phyloP scores from a whole-genome alignment of 2,113 vertebrate species.

The Xyliphius kryptos region DNA sequence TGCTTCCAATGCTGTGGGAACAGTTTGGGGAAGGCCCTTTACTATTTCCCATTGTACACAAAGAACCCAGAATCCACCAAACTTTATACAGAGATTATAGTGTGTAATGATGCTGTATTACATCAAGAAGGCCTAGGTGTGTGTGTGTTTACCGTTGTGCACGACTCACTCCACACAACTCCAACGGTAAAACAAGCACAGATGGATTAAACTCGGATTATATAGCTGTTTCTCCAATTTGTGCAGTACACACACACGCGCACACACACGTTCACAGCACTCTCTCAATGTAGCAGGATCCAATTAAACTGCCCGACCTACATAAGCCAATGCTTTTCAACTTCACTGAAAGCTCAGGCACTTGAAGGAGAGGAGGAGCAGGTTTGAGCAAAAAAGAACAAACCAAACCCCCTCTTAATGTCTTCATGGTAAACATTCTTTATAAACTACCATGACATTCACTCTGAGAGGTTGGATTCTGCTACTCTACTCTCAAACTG shows the following conservation, averaged over 20 bases:
- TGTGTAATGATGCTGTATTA: too few relatives aligned
- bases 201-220: conserved; percentile 21
- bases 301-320: conserved; percentile 42
- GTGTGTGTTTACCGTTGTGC: conserved; percentile 2
- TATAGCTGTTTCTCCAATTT: conserved; percentile 29
- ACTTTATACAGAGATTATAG: too few relatives aligned
- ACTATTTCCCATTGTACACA: too few relatives aligned
- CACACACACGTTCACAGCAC: conserved; percentile 26
- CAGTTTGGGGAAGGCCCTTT: too few relatives aligned
- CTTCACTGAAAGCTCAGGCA: background rate
- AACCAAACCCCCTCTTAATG: conserved; percentile 2
- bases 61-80: too few relatives aligned
- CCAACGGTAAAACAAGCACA: conserved; percentile 5
- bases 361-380: background rate
- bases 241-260: conserved; percentile 16
- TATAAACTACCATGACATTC: too few relatives aligned
- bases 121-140: background rate
- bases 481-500: too few relatives aligned
- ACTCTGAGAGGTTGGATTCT: too few relatives aligned
- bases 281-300: conserved; percentile 38
- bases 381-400: background rate
- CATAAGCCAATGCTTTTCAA: conserved; percentile 35
- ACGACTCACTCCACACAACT: conserved; percentile 5
- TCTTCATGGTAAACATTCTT: background rate
- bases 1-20: too few relatives aligned